Conservation (phyloP, 2,797 vertebrate species). For the Pelochelys cantorii region DNA sequence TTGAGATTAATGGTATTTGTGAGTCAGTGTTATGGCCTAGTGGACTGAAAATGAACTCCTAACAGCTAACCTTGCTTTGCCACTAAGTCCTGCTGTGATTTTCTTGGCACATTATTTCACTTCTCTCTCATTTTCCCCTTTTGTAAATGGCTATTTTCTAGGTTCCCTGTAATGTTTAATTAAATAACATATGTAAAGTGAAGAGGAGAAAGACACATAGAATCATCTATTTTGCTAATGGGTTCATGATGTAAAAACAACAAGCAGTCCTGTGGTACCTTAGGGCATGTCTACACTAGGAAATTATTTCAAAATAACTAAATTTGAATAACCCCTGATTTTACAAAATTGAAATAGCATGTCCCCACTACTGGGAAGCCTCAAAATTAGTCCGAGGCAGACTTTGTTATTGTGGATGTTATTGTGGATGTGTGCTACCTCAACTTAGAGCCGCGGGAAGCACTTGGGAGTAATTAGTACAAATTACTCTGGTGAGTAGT, state of each 20-base stretch:
- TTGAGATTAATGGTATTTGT: neutral
- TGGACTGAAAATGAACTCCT: neutral
- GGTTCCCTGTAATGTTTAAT: neutral
- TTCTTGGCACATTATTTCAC: neutral
- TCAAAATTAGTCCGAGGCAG: too few species aligned
- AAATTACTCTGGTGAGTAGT: too few species aligned
- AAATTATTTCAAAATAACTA: too few species aligned
- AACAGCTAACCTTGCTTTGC: neutral
- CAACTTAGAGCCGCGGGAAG: too few species aligned
- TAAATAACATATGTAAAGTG: neutral
- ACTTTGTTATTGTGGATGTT: too few species aligned
- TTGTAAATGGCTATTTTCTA: neutral
- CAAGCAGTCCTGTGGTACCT: too few species aligned
- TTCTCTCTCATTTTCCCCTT: conserved; percentile 16
- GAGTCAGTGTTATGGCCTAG: neutral
- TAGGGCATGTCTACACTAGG: too few species aligned
- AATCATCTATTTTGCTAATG: neutral
- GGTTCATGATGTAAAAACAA: neutral
- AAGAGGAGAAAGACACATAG: neutral
- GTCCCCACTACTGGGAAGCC: too few species aligned
- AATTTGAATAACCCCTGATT: too few species aligned
- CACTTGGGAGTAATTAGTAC: too few species aligned
- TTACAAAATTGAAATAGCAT: too few species aligned
- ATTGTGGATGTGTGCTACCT: too few species aligned
- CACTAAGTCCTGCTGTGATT: neutral